Conservation (phyloP, 1,140 invertebrate species). For the Ectropis grisescens region DNA sequence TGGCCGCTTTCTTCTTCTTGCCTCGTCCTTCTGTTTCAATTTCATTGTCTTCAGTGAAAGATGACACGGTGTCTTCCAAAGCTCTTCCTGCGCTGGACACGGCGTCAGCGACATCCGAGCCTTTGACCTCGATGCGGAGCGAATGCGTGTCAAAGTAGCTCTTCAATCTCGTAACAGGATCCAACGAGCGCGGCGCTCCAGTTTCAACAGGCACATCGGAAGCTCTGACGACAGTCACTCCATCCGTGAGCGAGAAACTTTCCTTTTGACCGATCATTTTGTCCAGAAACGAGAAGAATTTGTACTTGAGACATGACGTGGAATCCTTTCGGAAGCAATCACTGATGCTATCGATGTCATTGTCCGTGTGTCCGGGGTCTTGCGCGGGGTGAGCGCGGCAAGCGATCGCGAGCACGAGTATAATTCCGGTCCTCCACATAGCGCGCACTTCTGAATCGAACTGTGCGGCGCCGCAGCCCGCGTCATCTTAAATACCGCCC, state of each 20-base stretch:
- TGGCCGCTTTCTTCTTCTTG: conserved; percentile 86
- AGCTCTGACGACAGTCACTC: conserved; percentile 85
- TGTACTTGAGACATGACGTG: conserved; percentile 85
- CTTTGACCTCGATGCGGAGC: conserved; percentile 87
- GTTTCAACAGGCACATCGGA: conserved; percentile 72
- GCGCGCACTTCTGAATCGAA: conserved; percentile 20
- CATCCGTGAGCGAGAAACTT: conserved; percentile 81
- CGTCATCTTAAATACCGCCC: conserved; percentile 44
- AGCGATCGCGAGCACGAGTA: conserved; percentile 67
- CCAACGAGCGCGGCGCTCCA: conserved; percentile 79
- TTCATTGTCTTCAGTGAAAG: conserved; percentile 71
- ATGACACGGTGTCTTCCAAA: conserved; percentile 79
- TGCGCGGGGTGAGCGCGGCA: conserved; percentile 76
- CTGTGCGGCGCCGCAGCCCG: conserved; percentile 33
- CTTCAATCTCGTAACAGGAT: conserved; percentile 78
- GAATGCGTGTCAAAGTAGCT: conserved; percentile 83
- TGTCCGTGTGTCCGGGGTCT: conserved; percentile 75
- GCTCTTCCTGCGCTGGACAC: conserved; percentile 83
- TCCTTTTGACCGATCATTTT: conserved; percentile 84
- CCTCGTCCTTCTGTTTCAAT: conserved; percentile 77
- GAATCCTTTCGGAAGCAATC: conserved; percentile 86
- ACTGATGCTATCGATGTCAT: conserved; percentile 81
- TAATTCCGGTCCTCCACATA: conserved; percentile 54
- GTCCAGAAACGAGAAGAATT: conserved; percentile 86
- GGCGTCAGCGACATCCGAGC: conserved; percentile 83